Evolutionary conservation across 2,113 vertebrate genomes (phyloP).

Genomic region (Spheniscus mendiculus): DNA sequence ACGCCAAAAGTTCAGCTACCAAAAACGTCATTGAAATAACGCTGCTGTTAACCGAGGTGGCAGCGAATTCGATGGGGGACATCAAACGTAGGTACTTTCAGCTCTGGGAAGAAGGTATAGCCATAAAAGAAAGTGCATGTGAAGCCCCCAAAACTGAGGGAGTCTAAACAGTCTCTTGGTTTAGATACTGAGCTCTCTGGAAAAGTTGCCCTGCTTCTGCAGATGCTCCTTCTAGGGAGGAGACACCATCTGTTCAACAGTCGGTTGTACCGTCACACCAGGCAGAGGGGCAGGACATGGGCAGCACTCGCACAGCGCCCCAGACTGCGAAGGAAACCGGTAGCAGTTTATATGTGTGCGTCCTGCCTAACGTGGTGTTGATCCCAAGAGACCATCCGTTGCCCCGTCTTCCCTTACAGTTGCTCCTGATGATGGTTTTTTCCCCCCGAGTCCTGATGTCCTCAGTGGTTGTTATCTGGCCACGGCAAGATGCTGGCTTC

Average conservation of each 20-base stretch:
- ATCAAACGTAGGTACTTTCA: background rate
- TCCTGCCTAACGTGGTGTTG: fast-evolving
- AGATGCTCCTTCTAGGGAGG: background rate
- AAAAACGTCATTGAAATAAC: background rate
- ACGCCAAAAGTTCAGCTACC: background rate
- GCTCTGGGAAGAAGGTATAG: background rate
- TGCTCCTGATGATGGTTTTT: background rate
- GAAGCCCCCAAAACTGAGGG: background rate
- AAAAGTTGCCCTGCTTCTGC: background rate
- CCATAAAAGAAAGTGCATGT: background rate
- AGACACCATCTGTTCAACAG: background rate
- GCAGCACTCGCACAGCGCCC: background rate
- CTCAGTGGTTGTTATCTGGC: background rate
- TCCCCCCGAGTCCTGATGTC: background rate
- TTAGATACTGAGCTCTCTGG: background rate
- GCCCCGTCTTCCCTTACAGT: fast-evolving
- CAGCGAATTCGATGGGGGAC: background rate
- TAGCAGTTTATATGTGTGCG: fast-evolving
- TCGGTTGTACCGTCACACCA: background rate
- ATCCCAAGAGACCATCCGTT: background rate
- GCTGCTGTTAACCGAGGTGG: background rate
- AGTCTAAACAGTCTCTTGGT: fast-evolving
- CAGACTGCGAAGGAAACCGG: fast-evolving
- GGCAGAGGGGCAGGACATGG: background rate
- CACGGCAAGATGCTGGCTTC: background rate